phyloP scores from a whole-genome alignment of 92 coral and sea anemone genomes.

The Porites evermanni region DNA sequence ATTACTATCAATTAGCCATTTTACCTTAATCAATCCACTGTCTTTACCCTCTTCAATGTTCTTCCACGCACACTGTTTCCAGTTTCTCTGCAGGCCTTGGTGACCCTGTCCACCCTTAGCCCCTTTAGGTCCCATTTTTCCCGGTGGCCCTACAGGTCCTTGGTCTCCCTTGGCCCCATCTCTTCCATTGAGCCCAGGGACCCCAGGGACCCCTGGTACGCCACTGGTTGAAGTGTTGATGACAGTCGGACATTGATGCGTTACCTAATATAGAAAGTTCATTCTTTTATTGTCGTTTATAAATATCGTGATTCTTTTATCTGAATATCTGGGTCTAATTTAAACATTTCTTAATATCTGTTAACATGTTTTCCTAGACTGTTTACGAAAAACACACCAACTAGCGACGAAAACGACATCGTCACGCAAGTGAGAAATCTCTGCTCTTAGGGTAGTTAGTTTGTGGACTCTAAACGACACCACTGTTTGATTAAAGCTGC shows the following conservation, averaged over 20 bases:
- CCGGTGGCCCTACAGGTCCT: not conserved
- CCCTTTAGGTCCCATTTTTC: not conserved
- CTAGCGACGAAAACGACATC: too few species aligned
- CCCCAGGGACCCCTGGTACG: constrained; percentile 20
- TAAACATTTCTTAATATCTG: too few species aligned
- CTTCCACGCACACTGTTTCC: constrained; percentile 26
- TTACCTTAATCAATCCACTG: constrained; percentile 15
- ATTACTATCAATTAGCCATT: too few species aligned
- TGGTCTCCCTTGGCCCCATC: not conserved
- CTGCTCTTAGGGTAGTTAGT: too few species aligned
- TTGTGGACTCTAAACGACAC: too few species aligned
- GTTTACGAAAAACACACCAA: too few species aligned
- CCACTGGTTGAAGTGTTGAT: not conserved
- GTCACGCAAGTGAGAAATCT: too few species aligned
- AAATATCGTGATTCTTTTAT: too few species aligned
- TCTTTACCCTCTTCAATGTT: constrained; percentile 4
- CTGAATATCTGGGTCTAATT: too few species aligned
- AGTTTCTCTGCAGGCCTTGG: constrained; percentile 10
- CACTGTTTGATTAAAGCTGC: too few species aligned
- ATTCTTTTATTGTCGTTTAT: too few species aligned
- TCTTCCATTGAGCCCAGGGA: constrained; percentile 21
- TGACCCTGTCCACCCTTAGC: not conserved
- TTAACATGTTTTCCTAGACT: too few species aligned
- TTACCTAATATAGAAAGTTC: not conserved
- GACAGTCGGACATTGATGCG: not conserved